Evolutionary conservation across 2,888 invertebrate genomes (phyloP).

Genomic region (Himalopsyche anomala): DNA sequence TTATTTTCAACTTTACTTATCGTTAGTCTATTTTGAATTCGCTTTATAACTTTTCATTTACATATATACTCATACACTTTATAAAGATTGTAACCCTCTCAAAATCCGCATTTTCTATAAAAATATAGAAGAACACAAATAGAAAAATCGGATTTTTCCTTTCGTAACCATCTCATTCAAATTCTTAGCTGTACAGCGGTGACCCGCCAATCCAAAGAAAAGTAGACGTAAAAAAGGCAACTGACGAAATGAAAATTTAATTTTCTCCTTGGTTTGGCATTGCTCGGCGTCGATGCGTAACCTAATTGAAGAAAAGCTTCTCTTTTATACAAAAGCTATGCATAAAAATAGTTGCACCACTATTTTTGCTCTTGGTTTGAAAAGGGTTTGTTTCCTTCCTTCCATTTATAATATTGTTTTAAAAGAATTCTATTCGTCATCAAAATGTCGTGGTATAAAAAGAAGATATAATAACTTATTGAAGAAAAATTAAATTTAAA

Average conservation of each 20-base stretch:
- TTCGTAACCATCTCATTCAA: slow-evolving; percentile 44
- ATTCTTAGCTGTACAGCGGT: slow-evolving; percentile 46
- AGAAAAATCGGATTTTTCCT: background rate
- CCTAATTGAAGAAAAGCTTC: slow-evolving; percentile 56
- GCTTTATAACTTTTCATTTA: no score
- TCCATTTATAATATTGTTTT: no score
- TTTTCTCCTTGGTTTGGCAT: slow-evolving; percentile 54
- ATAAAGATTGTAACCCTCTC: background rate
- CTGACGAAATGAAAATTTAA: slow-evolving; percentile 58
- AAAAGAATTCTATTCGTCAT: no score
- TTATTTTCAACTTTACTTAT: no score
- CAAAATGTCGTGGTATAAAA: no score
- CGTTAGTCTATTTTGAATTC: no score
- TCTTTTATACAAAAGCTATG: slow-evolving; percentile 39
- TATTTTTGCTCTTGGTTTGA: slow-evolving; percentile 24
- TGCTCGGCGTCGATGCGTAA: slow-evolving; percentile 52
- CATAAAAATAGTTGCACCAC: slow-evolving; percentile 50
- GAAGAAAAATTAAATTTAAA: no score
- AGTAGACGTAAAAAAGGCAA: slow-evolving; percentile 45
- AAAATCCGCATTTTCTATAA: background rate
- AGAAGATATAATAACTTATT: no score
- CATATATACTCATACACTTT: background rate
- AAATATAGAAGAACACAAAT: background rate
- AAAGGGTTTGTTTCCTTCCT: background rate
- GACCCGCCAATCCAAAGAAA: slow-evolving; percentile 44